Conservation (phyloP, 2,113 vertebrate species). For the Equus quagga region DNA sequence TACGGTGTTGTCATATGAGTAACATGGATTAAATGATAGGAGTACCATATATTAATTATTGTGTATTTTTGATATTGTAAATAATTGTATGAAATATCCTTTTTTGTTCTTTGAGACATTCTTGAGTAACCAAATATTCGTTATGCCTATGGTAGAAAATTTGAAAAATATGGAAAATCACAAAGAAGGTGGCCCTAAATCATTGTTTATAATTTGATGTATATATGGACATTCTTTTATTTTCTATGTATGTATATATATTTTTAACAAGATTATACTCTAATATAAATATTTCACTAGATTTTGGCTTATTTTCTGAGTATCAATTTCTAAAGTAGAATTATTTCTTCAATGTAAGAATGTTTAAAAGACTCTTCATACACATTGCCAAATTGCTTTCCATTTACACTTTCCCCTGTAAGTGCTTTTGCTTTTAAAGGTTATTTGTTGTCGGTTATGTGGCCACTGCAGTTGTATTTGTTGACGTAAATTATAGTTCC, state of each 20-base stretch:
- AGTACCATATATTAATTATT: background rate
- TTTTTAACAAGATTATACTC: background rate
- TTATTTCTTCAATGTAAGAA: background rate
- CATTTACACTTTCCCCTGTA: background rate
- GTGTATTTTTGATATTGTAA: background rate
- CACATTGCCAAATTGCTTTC: background rate
- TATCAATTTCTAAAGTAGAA: background rate
- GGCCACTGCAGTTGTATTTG: background rate
- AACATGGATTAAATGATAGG: background rate
- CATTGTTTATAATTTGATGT: background rate
- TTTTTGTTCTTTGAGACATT: background rate
- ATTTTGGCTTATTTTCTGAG: constrained; percentile 9
- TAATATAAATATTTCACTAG: background rate
- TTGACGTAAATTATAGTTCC: background rate
- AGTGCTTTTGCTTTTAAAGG: background rate
- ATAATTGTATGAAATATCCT: background rate
- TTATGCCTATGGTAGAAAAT: background rate
- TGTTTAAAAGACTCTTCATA: background rate
- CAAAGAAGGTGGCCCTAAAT: background rate
- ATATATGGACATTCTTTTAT: background rate
- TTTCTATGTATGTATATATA: background rate
- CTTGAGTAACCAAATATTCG: background rate
- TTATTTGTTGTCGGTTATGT: background rate
- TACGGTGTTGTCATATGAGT: background rate
- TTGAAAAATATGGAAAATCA: background rate